Evolutionary conservation across 2,797 vertebrate genomes (phyloP).

Genomic region (Enteromius paludinosus): DNA sequence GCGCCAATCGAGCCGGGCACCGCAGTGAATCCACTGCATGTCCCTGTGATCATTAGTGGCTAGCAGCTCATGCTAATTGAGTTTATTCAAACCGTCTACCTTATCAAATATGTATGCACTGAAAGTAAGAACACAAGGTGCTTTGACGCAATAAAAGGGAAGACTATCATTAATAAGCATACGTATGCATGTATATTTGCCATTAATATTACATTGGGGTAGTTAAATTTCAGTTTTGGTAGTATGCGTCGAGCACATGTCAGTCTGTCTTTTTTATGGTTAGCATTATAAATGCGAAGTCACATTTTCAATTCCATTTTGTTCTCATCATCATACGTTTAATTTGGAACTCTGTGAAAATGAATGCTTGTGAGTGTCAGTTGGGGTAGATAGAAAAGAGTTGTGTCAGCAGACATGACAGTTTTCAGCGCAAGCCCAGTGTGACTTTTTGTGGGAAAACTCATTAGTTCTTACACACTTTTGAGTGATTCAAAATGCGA

Average conservation of each 20-base stretch:
- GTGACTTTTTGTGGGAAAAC: background rate
- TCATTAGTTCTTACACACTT: conserved; percentile 42
- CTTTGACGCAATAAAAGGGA: background rate
- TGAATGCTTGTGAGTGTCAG: conserved; percentile 34
- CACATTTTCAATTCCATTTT: conserved; percentile 24
- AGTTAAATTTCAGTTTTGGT: background rate
- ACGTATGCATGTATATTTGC: conserved; percentile 10
- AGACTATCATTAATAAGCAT: conserved; percentile 15
- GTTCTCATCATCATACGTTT: conserved; percentile 29
- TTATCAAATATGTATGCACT: conserved; percentile 44
- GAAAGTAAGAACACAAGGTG: conserved; percentile 19
- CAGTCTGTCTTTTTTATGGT: background rate
- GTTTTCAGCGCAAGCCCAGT: background rate
- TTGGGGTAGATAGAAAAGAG: conserved; percentile 30
- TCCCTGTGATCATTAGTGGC: conserved; percentile 45
- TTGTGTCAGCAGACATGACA: background rate
- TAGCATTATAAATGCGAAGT: conserved; percentile 30
- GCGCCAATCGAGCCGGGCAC: conserved; percentile 19
- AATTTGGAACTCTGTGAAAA: conserved; percentile 36
- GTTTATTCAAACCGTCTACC: conserved; percentile 26
- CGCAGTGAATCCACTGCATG: background rate
- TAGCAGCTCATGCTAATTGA: conserved; percentile 26
- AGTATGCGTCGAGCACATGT: background rate
- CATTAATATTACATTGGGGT: conserved; percentile 33
- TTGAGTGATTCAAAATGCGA: background rate